These are phyloP conservation scores for Gordius sp. DNA, from an alignment of 2,888 invertebrate genomes.

Conservation along the genomic window DNA sequence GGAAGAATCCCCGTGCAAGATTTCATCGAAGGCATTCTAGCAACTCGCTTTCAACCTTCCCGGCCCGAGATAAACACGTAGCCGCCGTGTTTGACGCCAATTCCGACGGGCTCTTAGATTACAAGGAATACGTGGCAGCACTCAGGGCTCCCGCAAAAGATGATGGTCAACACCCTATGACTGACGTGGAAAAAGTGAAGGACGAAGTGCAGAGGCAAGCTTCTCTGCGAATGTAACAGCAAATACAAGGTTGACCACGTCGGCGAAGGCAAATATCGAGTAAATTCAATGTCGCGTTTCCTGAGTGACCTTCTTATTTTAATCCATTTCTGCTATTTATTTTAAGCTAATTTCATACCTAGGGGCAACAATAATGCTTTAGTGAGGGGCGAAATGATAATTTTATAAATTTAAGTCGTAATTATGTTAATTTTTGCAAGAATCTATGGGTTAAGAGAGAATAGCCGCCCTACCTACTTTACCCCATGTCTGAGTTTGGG, in stretches of 20 bases:
- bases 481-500: no score
- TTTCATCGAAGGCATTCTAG: conserved; percentile 89
- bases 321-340: no score
- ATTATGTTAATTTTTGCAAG: no score
- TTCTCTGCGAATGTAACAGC: conserved; percentile 78
- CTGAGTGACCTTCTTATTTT: no score
- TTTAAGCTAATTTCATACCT: no score
- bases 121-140: conserved; percentile 94
- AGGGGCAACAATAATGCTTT: no score
- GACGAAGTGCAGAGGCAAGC: conserved; percentile 87
- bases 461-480: no score
- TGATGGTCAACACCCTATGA: conserved; percentile 26
- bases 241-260: conserved; percentile 97
- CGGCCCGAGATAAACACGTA: conserved; percentile 88
- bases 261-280: conserved; percentile 94
- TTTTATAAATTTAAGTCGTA: no score
- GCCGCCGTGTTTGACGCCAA: conserved; percentile 90
- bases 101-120: conserved; percentile 74
- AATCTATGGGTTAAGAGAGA: no score
- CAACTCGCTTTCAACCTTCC: conserved; percentile 82
- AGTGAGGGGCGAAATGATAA: no score
- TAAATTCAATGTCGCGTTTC: no score
- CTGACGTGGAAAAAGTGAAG: conserved; percentile 77
- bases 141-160: conserved; percentile 49
- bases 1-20: conserved; percentile 76